A percentile compares a stretch with the other conserved stretches of the same genome.
Conservation (phyloP, 2,888 invertebrate genomes). For the Pinctada fucata region DNA sequence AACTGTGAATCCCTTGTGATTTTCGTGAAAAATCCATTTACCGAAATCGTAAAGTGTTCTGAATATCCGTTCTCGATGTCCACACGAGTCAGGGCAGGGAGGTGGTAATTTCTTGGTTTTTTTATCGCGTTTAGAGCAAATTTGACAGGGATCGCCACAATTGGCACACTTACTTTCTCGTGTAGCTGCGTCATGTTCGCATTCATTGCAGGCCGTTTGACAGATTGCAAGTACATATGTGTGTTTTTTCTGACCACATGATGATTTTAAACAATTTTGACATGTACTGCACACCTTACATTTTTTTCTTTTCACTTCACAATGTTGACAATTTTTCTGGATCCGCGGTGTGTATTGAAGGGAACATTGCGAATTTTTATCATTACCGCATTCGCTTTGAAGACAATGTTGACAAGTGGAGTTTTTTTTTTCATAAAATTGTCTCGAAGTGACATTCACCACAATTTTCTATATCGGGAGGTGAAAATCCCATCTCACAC, state of each 20-base stretch:
- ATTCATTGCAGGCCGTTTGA: slow-evolving; percentile 8
- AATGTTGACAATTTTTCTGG: no score
- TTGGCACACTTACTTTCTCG: background rate
- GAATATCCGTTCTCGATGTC: slow-evolving; percentile 1
- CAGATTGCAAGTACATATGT: background rate
- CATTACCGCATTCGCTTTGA: no score
- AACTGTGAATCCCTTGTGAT: slow-evolving; percentile 29
- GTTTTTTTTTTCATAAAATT: no score
- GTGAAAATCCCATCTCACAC: no score
- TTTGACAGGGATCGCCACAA: slow-evolving; percentile 10
- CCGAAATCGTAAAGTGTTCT: slow-evolving; percentile 4
- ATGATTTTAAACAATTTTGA: no score
- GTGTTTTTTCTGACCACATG: background rate
- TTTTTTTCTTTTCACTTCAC: no score
- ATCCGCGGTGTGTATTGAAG: no score
- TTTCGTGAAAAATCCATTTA: slow-evolving; percentile 10
- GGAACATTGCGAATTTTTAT: no score
- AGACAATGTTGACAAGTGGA: no score
- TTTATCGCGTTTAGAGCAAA: background rate
- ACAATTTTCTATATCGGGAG: no score
- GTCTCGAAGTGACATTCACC: no score
- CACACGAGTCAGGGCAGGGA: slow-evolving; percentile 4
- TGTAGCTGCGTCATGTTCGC: background rate
- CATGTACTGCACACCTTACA: no score
- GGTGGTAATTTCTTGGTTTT: slow-evolving; percentile 14